These are phyloP conservation scores for Bergia sp. DNA, from an alignment of 92 coral and sea anemone genomes.

Conservation along the genomic window DNA sequence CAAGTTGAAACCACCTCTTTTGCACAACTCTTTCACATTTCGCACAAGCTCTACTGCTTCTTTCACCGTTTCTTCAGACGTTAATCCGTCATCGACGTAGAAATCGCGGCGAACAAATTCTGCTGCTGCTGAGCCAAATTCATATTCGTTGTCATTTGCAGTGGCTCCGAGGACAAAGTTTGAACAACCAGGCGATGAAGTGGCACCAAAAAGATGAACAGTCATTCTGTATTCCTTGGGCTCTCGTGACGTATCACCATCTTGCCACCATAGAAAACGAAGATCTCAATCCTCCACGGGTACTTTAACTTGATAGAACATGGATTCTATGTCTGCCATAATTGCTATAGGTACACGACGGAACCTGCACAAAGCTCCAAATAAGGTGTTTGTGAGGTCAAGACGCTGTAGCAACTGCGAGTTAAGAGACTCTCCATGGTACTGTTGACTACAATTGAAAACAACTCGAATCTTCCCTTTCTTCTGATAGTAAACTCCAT, in stretches of 20 bases:
- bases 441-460: background rate
- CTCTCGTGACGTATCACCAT: background rate
- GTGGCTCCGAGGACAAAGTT: conserved; percentile 1
- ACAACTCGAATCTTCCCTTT: background rate
- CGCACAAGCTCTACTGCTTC: background rate
- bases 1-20: conserved; percentile 38
- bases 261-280: conserved; percentile 11
- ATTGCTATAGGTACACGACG: background rate
- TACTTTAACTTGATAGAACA: conserved; percentile 12
- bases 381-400: conserved; percentile 7
- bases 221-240: conserved; percentile 1
- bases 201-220: conserved; percentile 5
- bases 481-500: conserved; percentile 5
- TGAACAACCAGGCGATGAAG: background rate
- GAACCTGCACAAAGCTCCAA: conserved; percentile 10
- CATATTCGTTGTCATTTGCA: conserved; percentile 14
- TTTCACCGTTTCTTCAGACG: background rate
- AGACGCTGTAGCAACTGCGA: background rate
- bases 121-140: conserved; percentile 17
- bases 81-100: conserved; percentile 15
- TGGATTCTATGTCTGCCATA: conserved; percentile 4
- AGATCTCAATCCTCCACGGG: background rate
- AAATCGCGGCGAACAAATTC: background rate
- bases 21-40: conserved; percentile 14
- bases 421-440: background rate